phyloP scores from a whole-genome alignment of 1,140 invertebrate species.

The Homarus americanus region DNA sequence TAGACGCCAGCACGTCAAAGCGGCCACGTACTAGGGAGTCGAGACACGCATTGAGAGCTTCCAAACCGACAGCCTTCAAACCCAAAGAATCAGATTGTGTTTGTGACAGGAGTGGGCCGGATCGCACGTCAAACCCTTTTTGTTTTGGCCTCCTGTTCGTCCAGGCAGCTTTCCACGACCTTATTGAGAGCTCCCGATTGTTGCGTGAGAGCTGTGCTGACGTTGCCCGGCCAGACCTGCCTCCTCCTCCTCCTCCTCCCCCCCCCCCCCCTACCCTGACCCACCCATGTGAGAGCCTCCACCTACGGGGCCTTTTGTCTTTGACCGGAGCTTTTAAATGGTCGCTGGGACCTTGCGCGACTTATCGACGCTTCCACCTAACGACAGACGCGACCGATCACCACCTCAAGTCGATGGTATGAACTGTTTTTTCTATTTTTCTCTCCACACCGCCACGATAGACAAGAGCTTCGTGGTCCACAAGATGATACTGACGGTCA shows the following conservation, averaged over 20 bases:
- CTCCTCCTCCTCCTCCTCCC: not conserved
- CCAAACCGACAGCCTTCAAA: constrained; percentile 35
- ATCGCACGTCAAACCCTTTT: constrained; percentile 34
- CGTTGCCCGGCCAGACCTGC: not conserved
- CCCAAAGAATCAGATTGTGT: constrained; percentile 57
- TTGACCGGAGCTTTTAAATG: constrained; percentile 30
- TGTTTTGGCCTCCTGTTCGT: constrained; percentile 45
- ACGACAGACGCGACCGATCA: not conserved
- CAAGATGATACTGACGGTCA: no score
- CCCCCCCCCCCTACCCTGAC: not conserved
- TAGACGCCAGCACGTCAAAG: not conserved
- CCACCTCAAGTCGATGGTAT: no score
- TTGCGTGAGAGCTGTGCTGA: constrained; percentile 19
- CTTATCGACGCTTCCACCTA: not conserved
- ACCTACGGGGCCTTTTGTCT: not conserved
- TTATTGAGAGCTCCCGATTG: constrained; percentile 54
- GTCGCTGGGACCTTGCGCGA: not conserved
- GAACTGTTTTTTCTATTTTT: no score
- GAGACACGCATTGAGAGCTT: constrained; percentile 34
- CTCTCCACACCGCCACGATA: no score
- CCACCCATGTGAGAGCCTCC: not conserved
- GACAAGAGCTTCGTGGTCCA: no score
- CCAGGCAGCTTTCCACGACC: constrained; percentile 19
- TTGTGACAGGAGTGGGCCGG: constrained; percentile 60
- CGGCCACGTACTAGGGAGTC: constrained; percentile 13